These are phyloP conservation scores for Lontra canadensis DNA, from an alignment of 2,113 vertebrate species.

Conservation along the genomic window DNA sequence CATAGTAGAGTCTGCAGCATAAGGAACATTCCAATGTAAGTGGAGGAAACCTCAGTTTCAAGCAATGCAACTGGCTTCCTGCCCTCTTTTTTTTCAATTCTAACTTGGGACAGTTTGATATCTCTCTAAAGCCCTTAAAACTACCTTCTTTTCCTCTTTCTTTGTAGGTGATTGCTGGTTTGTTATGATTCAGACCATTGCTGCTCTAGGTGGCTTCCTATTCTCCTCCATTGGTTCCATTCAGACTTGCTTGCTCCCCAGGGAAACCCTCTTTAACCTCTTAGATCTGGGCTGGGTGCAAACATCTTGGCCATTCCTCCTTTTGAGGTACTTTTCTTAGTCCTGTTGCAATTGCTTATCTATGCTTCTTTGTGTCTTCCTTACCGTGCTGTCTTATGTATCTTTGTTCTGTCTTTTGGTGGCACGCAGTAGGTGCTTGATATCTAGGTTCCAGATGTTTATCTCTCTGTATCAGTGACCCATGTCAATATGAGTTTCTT, in stretches of 20 bases:
- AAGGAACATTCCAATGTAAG: not conserved
- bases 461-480: not conserved
- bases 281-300: not conserved
- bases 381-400: not conserved
- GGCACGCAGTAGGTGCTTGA: not conserved
- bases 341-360: not conserved
- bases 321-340: not conserved
- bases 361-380: not conserved
- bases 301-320: not conserved
- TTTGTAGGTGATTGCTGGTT: not conserved
- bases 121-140: not conserved
- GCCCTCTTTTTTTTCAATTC: not conserved
- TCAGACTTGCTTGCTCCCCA: not conserved
- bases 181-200: not conserved
- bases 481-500: not conserved
- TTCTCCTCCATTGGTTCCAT: not conserved
- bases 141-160: not conserved
- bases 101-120: not conserved
- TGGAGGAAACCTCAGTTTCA: not conserved
- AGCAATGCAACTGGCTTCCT: not conserved
- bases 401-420: not conserved
- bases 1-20: rapidly evolving
- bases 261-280: not conserved
- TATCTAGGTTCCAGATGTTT: not conserved
- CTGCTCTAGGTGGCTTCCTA: no score